These are phyloP conservation scores for Canis aureus DNA, from an alignment of 2,113 vertebrate species.

Conservation along the genomic window DNA sequence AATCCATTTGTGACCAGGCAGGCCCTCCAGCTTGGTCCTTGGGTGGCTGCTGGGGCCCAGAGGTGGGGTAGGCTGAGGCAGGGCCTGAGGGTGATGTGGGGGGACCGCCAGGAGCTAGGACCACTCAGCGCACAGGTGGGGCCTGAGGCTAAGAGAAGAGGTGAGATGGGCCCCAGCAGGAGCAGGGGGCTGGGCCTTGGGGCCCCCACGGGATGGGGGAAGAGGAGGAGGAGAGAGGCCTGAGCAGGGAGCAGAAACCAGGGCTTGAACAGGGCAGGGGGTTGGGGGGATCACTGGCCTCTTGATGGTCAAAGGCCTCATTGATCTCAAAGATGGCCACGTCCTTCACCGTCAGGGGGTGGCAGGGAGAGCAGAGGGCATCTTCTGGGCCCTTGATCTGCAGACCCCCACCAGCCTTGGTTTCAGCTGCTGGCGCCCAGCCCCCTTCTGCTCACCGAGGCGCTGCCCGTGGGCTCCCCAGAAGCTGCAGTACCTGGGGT, in stretches of 20 bases:
- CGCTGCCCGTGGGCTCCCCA: background rate
- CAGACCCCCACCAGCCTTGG: background rate
- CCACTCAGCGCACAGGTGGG: background rate
- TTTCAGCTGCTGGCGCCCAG: accelerated
- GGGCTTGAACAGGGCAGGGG: background rate
- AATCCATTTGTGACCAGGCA: background rate
- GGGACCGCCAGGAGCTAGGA: background rate
- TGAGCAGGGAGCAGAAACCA: background rate
- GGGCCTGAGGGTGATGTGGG: background rate
- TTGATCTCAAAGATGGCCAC: too few relatives aligned
- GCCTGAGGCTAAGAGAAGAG: background rate
- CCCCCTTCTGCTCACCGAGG: accelerated
- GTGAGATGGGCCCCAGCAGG: background rate
- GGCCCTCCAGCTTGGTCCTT: background rate
- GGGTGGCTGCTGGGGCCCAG: background rate
- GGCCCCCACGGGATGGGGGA: background rate
- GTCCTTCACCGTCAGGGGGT: too few relatives aligned
- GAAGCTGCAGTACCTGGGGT: too few relatives aligned
- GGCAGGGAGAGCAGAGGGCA: background rate
- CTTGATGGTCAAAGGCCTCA: too few relatives aligned
- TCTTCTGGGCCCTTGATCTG: accelerated
- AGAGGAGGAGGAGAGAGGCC: accelerated
- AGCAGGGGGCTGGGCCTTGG: background rate
- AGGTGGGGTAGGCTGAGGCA: background rate
- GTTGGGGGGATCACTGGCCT: too few relatives aligned